A percentile compares a stretch with the other conserved stretches of the same genome.
phyloP scores from a whole-genome alignment of 1,140 invertebrate genomes.

The Cotesia glomerata region DNA sequence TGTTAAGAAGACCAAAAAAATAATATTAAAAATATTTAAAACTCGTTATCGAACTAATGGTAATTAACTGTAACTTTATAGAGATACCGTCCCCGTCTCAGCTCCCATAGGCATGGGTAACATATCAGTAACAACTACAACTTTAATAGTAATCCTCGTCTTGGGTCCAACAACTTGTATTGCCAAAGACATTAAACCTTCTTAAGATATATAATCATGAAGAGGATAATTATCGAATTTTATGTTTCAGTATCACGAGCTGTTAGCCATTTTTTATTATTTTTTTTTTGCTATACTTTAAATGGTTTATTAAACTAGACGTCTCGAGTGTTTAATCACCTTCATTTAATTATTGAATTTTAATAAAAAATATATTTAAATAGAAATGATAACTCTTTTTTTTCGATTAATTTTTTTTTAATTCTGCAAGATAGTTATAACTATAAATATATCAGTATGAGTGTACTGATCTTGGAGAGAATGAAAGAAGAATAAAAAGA shows the following conservation, averaged over 20 bases:
- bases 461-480: background rate
- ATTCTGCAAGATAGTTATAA: background rate
- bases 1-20: slow-evolving; percentile 19
- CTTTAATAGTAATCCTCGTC: no score
- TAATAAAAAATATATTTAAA: background rate
- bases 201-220: background rate
- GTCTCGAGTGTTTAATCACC: background rate
- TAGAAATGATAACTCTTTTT: no score
- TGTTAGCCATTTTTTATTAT: background rate
- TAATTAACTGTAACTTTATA: slow-evolving; percentile 22
- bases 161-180: no score
- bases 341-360: background rate
- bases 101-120: no score
- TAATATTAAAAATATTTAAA: slow-evolving; percentile 6
- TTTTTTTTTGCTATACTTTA: background rate
- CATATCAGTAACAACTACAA: no score
- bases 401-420: background rate
- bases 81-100: no score
- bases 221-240: background rate
- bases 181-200: background rate
- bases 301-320: background rate
- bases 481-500: background rate
- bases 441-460: background rate
- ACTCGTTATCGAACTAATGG: slow-evolving; percentile 31
- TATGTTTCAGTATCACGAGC: background rate